These are phyloP conservation scores for Ceratina australensis DNA, from an alignment of 1,140 invertebrate species.

Conservation along the genomic window DNA sequence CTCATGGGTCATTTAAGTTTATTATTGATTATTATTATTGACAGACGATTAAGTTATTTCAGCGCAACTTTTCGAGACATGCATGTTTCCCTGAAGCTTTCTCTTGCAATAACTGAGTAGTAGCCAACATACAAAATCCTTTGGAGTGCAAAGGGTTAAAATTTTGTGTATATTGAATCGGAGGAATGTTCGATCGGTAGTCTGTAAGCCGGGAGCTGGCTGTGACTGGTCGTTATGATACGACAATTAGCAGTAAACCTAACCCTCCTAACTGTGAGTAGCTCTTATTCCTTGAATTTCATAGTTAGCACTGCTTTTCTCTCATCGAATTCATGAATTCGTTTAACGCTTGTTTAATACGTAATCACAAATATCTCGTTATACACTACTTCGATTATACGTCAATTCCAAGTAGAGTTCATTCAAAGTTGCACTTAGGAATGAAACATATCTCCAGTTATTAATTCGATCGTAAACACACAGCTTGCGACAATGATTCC, in stretches of 20 bases:
- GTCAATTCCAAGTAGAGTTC: no score
- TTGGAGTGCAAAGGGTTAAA: slow-evolving; percentile 32
- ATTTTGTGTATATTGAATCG: slow-evolving; percentile 56
- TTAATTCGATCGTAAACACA: no score
- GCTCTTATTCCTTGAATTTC: slow-evolving; percentile 60
- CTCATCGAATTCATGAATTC: slow-evolving; percentile 60
- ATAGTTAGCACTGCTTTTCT: slow-evolving; percentile 55
- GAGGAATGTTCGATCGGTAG: slow-evolving; percentile 34
- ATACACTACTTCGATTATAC: slow-evolving; percentile 36
- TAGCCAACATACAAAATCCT: no score
- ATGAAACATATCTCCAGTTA: no score
- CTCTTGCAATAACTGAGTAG: no score
- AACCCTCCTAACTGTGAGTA: slow-evolving; percentile 41
- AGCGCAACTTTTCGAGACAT: no score
- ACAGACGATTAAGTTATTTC: no score
- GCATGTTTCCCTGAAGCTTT: no score
- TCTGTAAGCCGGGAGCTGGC: slow-evolving; percentile 61
- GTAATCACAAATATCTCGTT: slow-evolving; percentile 53
- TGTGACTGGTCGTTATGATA: slow-evolving; percentile 68
- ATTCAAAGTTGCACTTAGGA: no score
- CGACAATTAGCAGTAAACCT: slow-evolving; percentile 70
- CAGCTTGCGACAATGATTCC: no score
- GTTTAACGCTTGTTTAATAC: slow-evolving; percentile 62
- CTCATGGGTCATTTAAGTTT: no score
- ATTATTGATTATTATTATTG: no score